These are phyloP conservation scores for Corvus cornix DNA, from an alignment of 2,113 vertebrate genomes.

Conservation along the genomic window DNA sequence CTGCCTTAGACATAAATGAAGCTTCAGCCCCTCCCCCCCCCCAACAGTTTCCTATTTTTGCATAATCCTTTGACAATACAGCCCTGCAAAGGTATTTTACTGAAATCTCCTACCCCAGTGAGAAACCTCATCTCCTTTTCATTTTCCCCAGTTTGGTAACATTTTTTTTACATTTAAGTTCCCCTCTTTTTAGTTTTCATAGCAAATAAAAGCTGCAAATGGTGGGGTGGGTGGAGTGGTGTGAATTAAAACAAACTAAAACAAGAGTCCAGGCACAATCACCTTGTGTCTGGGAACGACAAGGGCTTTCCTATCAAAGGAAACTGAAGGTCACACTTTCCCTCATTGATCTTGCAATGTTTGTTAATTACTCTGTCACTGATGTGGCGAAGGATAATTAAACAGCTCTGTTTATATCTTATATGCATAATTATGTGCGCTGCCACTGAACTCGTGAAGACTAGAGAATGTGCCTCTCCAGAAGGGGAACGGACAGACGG, in stretches of 20 bases:
- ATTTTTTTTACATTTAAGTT: slow-evolving; percentile 1
- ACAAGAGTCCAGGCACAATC: slow-evolving; percentile 68
- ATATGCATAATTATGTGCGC: slow-evolving; percentile 99
- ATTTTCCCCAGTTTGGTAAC: background rate
- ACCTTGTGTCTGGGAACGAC: slow-evolving; percentile 79
- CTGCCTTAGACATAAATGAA: background rate
- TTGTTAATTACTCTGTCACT: slow-evolving; percentile 99
- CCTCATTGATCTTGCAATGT: slow-evolving; percentile 99
- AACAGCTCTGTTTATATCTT: slow-evolving; percentile 99
- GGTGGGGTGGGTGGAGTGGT: background rate
- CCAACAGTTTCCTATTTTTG: background rate
- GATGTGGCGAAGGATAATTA: slow-evolving; percentile 99
- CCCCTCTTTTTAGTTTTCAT: background rate
- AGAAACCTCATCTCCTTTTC: background rate
- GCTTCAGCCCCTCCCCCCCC: background rate
- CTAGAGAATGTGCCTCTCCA: slow-evolving; percentile 79
- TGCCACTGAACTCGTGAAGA: slow-evolving; percentile 92
- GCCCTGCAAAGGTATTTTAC: background rate
- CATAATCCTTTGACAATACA: background rate
- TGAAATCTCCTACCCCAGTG: background rate
- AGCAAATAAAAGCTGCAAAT: slow-evolving; percentile 17
- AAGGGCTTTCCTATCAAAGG: slow-evolving; percentile 85
- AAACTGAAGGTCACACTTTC: slow-evolving; percentile 99
- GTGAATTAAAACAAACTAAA: slow-evolving; percentile 63
- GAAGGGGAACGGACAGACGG: slow-evolving; percentile 73